Evolutionary conservation across 2,113 vertebrate genomes (phyloP).

Genomic region (Syrrhaptes paradoxus): DNA sequence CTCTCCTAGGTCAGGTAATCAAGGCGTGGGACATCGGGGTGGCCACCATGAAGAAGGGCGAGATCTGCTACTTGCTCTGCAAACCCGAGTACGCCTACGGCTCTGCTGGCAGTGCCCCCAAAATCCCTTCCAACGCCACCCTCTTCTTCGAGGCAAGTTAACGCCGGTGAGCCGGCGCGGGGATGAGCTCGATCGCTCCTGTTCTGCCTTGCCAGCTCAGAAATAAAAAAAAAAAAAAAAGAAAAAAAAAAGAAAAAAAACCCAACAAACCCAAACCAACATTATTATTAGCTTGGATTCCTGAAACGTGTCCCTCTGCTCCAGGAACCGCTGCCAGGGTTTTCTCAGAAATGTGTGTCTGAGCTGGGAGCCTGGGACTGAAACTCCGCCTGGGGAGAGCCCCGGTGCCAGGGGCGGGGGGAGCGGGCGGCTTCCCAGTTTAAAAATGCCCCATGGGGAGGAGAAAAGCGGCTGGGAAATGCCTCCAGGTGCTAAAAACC

Average conservation of each 20-base stretch:
- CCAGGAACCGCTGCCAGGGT: constrained; percentile 57
- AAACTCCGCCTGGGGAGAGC: neutral
- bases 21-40: constrained; percentile 94
- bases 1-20: constrained; percentile 89
- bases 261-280: neutral
- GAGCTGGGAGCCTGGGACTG: constrained; percentile 44
- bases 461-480: neutral
- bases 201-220: neutral
- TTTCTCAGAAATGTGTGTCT: constrained; percentile 75
- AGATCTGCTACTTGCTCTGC: constrained; percentile 89
- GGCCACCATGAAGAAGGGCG: constrained; percentile 91
- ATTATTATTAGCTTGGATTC: constrained; percentile 28
- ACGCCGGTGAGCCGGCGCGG: neutral
- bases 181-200: neutral
- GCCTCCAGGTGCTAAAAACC: constrained; percentile 6
- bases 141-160: constrained; percentile 89
- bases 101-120: constrained; percentile 85
- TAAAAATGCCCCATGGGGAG: neutral
- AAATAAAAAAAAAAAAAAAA: neutral
- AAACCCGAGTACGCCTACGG: constrained; percentile 92
- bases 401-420: neutral
- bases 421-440: neutral
- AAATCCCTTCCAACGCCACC: constrained; percentile 88
- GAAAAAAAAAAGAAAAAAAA: no score
- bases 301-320: constrained; percentile 72